Base-by-base conservation (phyloP, 2,888 invertebrate species). In the Podotricha telesiphe region DNA sequence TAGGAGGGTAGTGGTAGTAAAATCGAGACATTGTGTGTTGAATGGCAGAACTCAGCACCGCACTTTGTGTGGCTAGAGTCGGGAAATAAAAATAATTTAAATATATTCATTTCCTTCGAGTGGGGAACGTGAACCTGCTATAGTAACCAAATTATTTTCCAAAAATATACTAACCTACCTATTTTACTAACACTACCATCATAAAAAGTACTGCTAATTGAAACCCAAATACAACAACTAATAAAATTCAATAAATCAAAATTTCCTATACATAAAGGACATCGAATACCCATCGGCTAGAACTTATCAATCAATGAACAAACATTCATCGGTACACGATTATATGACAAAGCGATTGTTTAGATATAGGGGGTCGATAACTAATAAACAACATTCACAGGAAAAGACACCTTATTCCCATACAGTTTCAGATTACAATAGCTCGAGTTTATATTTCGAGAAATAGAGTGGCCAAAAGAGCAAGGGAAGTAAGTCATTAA, bases 401-500 rank as follows among this genome's bases (percentile, higher is more conserved):
- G 19, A 69, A 65, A 53, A 28, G 53, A 51, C 7, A 48, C 61
- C 11, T 40, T 55, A 69, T 7, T 4, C 2, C 11, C 6, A 47
- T 15, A 17, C 0, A 19, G 13, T n/a, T 42, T 55, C 13, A 37
- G 37, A 6, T 40, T 19, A 10, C 34, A 42, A 13, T 63, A 42
- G 22, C 11, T 10, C 55, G 53, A 40, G 37, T 20, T 15, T 42
- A 15, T 47, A 58, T 8, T 10, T 40, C 50, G 47, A 48, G 66
- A 59, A 48, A 61, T 78, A 77, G 75, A 77, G 69, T 78, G 80
- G 75, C 79, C 78, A 78, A 81, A 72, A 68, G 72, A 70, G 66
- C 70, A 82, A 81, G 83, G 83, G 86, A 83, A 86, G 83, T 86
- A 85, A 86, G 86, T 89, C 88, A 90, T 90, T 89, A 90, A 89